phyloP scores from a whole-genome alignment of 2,888 invertebrate genomes.

The Drosophila mulleri region DNA sequence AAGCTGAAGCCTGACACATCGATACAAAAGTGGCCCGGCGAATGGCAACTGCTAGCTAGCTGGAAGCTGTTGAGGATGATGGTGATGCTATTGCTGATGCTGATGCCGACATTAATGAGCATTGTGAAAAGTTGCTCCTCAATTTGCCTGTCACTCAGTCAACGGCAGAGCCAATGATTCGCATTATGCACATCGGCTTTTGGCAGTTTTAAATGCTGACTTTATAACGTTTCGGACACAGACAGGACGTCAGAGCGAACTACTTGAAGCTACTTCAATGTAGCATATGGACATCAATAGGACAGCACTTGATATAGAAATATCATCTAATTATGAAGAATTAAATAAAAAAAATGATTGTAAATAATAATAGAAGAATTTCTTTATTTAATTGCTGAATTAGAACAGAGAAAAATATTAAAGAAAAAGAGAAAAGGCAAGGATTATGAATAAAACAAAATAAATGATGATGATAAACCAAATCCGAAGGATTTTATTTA shows the following conservation, averaged over 20 bases:
- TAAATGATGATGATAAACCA: too few species aligned
- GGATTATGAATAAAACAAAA: too few species aligned
- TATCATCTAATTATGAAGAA: too few species aligned
- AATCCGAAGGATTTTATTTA: too few species aligned
- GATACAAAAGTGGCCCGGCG: conserved; percentile 25
- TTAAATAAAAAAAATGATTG: too few species aligned
- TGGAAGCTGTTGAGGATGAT: not conserved
- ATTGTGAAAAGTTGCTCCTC: conserved; percentile 50
- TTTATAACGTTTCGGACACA: conserved; percentile 16
- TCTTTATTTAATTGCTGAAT: too few species aligned
- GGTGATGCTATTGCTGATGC: not conserved
- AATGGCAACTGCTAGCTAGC: not conserved
- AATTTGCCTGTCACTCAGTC: conserved; percentile 56
- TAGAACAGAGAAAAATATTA: too few species aligned
- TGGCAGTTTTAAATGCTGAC: conserved; percentile 21
- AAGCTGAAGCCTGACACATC: conserved; percentile 34
- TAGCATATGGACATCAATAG: not conserved
- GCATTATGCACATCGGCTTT: conserved; percentile 26
- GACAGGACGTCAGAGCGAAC: not conserved
- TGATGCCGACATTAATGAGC: conserved; percentile 66
- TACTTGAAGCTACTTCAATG: conserved; percentile 16
- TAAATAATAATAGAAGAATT: too few species aligned
- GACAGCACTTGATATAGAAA: not conserved
- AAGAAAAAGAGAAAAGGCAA: too few species aligned
- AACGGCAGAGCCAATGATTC: conserved; percentile 2